phyloP scores from a whole-genome alignment of 2,888 invertebrate genomes.

The Philopedon plagiatum region DNA sequence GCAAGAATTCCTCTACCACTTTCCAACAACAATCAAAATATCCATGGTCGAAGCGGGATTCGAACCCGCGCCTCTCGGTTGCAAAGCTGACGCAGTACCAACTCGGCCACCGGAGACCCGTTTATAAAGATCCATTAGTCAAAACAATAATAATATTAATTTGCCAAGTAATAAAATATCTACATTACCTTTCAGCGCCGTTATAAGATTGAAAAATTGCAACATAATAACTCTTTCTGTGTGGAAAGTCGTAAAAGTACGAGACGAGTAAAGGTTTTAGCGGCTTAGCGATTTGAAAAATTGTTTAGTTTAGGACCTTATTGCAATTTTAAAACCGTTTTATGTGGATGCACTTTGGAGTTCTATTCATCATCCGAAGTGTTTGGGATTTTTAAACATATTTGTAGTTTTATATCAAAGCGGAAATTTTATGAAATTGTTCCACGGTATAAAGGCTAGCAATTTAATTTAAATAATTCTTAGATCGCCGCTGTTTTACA shows the following conservation, averaged over 20 bases:
- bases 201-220: constrained; percentile 11
- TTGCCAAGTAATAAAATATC: no score
- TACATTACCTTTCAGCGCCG: no score
- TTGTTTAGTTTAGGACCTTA: constrained; percentile 48
- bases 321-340: constrained; percentile 43
- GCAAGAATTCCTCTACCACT: no score
- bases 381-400: constrained; percentile 39
- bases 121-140: no score
- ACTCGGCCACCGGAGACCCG: no score
- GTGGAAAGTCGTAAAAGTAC: constrained; percentile 37
- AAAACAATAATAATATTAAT: no score
- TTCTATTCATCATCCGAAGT: constrained; percentile 44
- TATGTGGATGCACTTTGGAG: constrained; percentile 43
- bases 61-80: no score
- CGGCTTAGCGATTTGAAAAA: constrained; percentile 45
- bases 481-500: not conserved
- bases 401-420: constrained; percentile 44
- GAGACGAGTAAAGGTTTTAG: constrained; percentile 26
- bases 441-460: constrained; percentile 24
- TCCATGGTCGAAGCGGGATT: no score
- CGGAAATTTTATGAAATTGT: constrained; percentile 43
- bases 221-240: constrained; percentile 26
- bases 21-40: no score
- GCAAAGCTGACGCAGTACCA: no score
- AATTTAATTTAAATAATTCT: constrained; percentile 44